Evolutionary conservation across 2,888 invertebrate species (phyloP).

Genomic region (Bibio marci): DNA sequence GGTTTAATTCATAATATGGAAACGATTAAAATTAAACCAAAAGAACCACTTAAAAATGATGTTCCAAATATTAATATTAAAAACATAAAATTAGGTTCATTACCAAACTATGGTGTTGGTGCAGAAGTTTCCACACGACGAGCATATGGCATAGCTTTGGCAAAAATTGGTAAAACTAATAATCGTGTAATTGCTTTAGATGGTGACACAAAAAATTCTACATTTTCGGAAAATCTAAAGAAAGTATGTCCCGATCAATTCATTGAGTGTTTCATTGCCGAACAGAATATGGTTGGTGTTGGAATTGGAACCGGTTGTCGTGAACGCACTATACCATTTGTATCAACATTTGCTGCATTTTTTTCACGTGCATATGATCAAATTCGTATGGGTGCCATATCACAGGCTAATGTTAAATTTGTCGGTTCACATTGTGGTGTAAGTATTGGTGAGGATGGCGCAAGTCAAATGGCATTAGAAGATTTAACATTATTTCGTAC

Average conservation of each 20-base stretch:
- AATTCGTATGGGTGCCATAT: constrained; percentile 99
- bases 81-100: constrained; percentile 52
- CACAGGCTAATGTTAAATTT: constrained; percentile 93
- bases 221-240: constrained; percentile 84
- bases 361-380: constrained; percentile 94
- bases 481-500: constrained; percentile 90
- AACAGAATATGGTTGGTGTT: constrained; percentile 93
- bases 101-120: constrained; percentile 74
- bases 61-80: constrained; percentile 58
- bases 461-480: constrained; percentile 99
- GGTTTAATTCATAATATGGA: constrained; percentile 49
- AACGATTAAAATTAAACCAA: constrained; percentile 40
- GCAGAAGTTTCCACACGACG: constrained; percentile 72
- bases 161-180: constrained; percentile 63
- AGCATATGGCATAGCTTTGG: constrained; percentile 88
- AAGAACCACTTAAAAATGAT: constrained; percentile 45
- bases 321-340: constrained; percentile 83
- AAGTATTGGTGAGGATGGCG: constrained; percentile 97
- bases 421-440: constrained; percentile 95
- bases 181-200: constrained; percentile 83
- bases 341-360: constrained; percentile 96
- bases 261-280: constrained; percentile 98
- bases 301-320: constrained; percentile 90
- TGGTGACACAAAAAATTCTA: constrained; percentile 98
- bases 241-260: constrained; percentile 52